Conservation (phyloP, 2,113 vertebrate genomes). For the Sylvia atricapilla region DNA sequence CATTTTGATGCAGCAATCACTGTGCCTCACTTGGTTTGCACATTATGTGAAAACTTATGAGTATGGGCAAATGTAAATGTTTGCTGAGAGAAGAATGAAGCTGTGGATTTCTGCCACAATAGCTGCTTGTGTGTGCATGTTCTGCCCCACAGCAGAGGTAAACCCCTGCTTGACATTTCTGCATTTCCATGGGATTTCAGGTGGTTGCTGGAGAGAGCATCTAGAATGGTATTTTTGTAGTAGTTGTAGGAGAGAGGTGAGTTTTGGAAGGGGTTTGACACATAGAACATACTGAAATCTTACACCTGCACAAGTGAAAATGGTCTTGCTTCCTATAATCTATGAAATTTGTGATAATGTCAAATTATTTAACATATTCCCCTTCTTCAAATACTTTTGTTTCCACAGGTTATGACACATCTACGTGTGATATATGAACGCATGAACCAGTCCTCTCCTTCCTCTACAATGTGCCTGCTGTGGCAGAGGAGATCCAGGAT, state of each 20-base stretch:
- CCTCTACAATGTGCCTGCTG: conserved; percentile 93
- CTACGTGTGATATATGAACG: conserved; percentile 96
- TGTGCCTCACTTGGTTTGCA: not conserved
- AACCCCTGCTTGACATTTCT: not conserved
- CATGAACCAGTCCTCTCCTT: conserved; percentile 98
- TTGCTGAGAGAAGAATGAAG: not conserved
- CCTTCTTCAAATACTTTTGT: not conserved
- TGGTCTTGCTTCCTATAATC: not conserved
- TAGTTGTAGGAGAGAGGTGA: not conserved
- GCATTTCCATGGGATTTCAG: not conserved
- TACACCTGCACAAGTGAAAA: not conserved
- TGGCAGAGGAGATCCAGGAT: conserved; percentile 95
- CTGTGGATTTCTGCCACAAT: not conserved
- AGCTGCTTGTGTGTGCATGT: not conserved
- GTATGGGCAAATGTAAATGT: not conserved
- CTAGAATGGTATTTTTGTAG: not conserved
- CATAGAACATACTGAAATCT: not conserved
- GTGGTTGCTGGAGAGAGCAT: not conserved
- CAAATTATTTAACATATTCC: not conserved
- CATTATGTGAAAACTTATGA: not conserved
- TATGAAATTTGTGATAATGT: not conserved
- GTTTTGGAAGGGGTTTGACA: not conserved
- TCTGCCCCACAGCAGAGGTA: not conserved
- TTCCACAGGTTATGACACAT: conserved; percentile 90
- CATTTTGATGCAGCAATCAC: not conserved